These are phyloP conservation scores for Bombus waltoni DNA, from an alignment of 1,140 invertebrate genomes.

Conservation along the genomic window DNA sequence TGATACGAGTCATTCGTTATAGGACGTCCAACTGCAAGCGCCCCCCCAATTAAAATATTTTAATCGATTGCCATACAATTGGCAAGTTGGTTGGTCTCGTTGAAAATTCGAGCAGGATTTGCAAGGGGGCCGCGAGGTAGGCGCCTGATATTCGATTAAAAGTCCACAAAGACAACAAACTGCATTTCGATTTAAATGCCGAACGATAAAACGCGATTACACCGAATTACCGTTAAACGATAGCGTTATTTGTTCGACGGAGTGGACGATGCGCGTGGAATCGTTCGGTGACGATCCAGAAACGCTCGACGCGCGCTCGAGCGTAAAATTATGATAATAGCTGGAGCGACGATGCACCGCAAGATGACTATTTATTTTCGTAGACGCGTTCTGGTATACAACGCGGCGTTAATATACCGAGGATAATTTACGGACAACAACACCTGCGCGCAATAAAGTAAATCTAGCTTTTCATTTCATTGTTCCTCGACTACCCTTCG, in stretches of 20 bases:
- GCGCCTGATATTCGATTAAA: conserved; percentile 39
- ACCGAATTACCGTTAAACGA: conserved; percentile 27
- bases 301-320: conserved; percentile 15
- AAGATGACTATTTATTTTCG: conserved; percentile 61
- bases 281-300: background rate
- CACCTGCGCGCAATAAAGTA: conserved; percentile 71
- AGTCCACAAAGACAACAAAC: conserved; percentile 45
- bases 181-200: conserved; percentile 49
- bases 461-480: conserved; percentile 69
- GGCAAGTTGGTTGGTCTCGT: conserved; percentile 24
- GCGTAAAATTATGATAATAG: conserved; percentile 57
- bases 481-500: conserved; percentile 51
- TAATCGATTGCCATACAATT: conserved; percentile 64
- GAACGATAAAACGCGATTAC: conserved; percentile 34
- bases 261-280: background rate
- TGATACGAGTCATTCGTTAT: conserved; percentile 71
- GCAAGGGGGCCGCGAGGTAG: conserved; percentile 6
- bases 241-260: background rate
- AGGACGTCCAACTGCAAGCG: conserved; percentile 44
- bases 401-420: conserved; percentile 54
- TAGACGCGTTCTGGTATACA: conserved; percentile 18
- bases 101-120: conserved; percentile 44
- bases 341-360: background rate
- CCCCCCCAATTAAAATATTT: conserved; percentile 64
- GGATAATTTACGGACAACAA: conserved; percentile 60